Base-by-base conservation (phyloP, 2,797 vertebrate species). In the Allenopithecus nigroviridis region DNA sequence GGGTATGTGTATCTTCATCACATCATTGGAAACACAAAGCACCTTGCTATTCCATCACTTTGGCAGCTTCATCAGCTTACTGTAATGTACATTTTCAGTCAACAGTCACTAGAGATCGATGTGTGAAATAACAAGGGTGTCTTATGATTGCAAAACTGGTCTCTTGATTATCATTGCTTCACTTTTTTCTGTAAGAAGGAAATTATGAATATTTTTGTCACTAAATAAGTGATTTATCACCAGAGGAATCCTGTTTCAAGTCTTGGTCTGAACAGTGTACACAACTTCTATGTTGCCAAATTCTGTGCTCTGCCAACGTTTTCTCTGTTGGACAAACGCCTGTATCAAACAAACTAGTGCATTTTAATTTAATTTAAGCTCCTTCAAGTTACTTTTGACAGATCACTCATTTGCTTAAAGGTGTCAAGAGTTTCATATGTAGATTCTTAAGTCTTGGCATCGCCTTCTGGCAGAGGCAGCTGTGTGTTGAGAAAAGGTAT, bases 1-100 rank as follows among this genome's bases (percentile, higher is more conserved):
- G 89, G 36, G 72, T 91, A 36, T n/a, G 68, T 74, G 9, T 43
- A 74, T 96, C 95, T 97, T 97, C 59, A 92, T 95, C 94, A 96
- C 8, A 50, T 8, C 95, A 48, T 6, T 57, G 8, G 26, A 95
- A 84, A 57, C 98, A 75, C 0, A 92, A 19, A 96, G 61, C 33
- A 72, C 22, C 50, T 86, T 70, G 33, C 48, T 97, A 90, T 64
- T 93, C 43, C 33, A 93, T 87, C 91, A 91, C 83, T 83, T 48
- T 95, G 86, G 78, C 84, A 80, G 57, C 90, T 92, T 89, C 84
- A 22, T 95, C 59, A 97, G 85, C 16, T 50, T 43, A 61, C 22
- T 85, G 1, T 84, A 92, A 96, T 2, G 2, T 61, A 30, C 91
- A 80, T 61, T 84, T 94, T 92, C 86, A 91, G 57, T 91, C 8